These are phyloP conservation scores for Parazoanthus swiftii DNA, from an alignment of 92 coral and sea anemone genomes.

Conservation along the genomic window DNA sequence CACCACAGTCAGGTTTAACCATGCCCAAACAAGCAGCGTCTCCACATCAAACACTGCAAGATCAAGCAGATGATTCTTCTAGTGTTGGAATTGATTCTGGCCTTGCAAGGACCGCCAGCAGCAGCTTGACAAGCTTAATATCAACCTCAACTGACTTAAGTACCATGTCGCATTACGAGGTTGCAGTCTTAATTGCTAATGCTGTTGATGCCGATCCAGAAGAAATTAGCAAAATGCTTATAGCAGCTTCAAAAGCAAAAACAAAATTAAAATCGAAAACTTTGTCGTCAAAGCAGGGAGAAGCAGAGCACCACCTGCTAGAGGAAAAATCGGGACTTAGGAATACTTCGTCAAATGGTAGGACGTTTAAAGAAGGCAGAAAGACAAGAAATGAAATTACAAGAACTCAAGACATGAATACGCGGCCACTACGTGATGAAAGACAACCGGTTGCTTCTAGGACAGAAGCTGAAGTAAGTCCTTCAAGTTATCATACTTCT, in stretches of 20 bases:
- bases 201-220: conserved; percentile 81
- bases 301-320: background rate
- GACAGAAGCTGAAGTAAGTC: conserved; percentile 15
- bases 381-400: background rate
- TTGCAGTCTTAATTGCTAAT: conserved; percentile 69
- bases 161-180: conserved; percentile 49
- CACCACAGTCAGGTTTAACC: background rate
- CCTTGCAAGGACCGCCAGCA: background rate
- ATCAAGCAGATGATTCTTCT: background rate
- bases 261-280: conserved; percentile 41
- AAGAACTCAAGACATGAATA: background rate
- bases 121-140: conserved; percentile 54
- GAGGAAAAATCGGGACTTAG: conserved; percentile 1
- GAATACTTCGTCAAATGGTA: conserved; percentile 2
- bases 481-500: conserved; percentile 9
- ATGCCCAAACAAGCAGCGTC: background rate
- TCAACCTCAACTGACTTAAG: conserved; percentile 51
- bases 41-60: background rate
- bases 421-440: background rate
- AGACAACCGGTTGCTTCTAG: background rate
- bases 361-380: background rate
- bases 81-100: conserved; percentile 13
- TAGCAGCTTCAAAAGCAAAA: conserved; percentile 68
- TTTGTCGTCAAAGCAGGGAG: conserved; percentile 28
- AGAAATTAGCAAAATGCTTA: conserved; percentile 60